Evolutionary conservation across 1,140 invertebrate species (phyloP), one percentile per base, ranked within the genome.

Genomic region (Geopemphigus sp.): DNA sequence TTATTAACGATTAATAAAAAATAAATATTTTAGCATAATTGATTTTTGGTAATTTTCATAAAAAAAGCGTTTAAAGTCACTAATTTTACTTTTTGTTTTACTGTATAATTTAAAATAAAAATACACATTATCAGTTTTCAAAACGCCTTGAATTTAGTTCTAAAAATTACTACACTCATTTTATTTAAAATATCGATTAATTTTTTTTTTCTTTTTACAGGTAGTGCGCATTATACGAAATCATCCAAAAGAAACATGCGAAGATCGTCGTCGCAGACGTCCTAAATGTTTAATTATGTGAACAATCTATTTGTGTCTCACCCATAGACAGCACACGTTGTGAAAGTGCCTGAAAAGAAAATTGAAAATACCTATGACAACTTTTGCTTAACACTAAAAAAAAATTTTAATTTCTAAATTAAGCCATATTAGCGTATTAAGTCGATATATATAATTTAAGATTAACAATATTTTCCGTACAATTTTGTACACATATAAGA

Each of bases 221-320:
- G 88, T 92, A 81, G 91, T 93, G 47, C 88, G 91, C 81, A 92
- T 92, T 78, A 92, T 93, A 82, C 88, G 91, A 82, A 91, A 90
- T 82, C 91, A 93, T 82, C 91, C 91, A 56, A 90, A 91, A 56
- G 88, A 89, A 17, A 90, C 91, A 81, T 83, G 88, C 80, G 90
- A 91, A 56, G 92, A 92, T 83, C 88, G 88, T 82, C 86, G 88
- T 11, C 87, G 88, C 45, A 82, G 80, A 72, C 81, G 82, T 17
- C 80, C 74, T 14, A 78, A 78, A 63, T 78, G 74, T 26, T n/a
- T 26, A 47, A 78, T 78, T 19, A 78, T 78, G 74, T 78, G 50
- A 78, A 63, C 6, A 32, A 47, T 22, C 47, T 14, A 39, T 50
- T 12, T 8, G n/a, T 66, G 64, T 66, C 63, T 39, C 32, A 32